Evolutionary conservation across 2,888 invertebrate genomes (phyloP).

Genomic region (Volucella inflata): DNA sequence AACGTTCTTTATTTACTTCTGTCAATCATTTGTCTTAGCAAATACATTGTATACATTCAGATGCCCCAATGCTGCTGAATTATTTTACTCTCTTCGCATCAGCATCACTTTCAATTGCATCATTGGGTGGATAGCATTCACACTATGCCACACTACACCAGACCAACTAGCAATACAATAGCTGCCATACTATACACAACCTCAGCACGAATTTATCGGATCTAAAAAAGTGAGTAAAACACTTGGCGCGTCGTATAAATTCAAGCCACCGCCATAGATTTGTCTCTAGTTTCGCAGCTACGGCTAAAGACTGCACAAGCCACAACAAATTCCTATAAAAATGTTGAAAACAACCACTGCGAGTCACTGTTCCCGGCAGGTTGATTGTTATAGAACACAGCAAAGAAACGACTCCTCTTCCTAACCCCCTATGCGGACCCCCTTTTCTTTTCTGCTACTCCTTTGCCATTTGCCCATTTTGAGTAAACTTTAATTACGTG

Average conservation of each 20-base stretch:
- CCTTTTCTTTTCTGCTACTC: constrained; percentile 37
- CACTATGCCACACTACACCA: constrained; percentile 40
- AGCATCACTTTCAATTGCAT: constrained; percentile 71
- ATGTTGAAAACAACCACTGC: constrained; percentile 50
- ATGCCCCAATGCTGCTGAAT: too few species aligned
- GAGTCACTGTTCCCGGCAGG: constrained; percentile 45
- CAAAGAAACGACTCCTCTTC: constrained; percentile 35
- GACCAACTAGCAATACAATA: constrained; percentile 14
- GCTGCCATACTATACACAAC: constrained; percentile 43
- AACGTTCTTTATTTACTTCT: too few species aligned
- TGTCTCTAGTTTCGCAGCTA: constrained; percentile 61
- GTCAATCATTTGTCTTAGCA: too few species aligned
- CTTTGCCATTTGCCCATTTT: constrained; percentile 76
- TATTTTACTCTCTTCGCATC: constrained; percentile 27
- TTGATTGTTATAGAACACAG: constrained; percentile 69
- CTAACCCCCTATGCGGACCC: constrained; percentile 3
- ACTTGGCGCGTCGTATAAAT: constrained; percentile 75
- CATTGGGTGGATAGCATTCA: constrained; percentile 56
- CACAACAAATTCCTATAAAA: constrained; percentile 71
- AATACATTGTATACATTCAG: too few species aligned
- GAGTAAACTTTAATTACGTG: constrained; percentile 77
- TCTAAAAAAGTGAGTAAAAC: constrained; percentile 74
- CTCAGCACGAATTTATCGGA: constrained; percentile 72
- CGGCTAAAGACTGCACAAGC: constrained; percentile 38
- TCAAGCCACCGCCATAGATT: constrained; percentile 70